Evolutionary conservation across 2,797 vertebrate species (phyloP).

Genomic region (Phrynocephalus guinanensis): DNA sequence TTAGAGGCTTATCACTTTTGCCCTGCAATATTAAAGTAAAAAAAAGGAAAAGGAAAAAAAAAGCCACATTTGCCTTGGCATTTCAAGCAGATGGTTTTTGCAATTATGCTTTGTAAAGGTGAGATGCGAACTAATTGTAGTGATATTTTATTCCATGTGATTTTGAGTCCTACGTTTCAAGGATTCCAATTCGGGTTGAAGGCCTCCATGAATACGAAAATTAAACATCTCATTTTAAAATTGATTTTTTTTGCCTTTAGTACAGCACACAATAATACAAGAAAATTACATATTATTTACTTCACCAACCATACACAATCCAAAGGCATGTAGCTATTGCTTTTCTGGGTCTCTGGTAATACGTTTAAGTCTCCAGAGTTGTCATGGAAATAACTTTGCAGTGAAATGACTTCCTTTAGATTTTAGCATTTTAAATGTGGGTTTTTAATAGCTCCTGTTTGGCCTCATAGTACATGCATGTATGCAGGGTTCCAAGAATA

Average conservation of each 20-base stretch:
- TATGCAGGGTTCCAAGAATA: neutral
- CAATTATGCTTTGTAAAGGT: neutral
- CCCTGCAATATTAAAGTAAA: neutral
- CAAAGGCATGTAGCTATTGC: neutral
- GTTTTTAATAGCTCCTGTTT: neutral
- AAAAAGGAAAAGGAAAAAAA: constrained; percentile 13
- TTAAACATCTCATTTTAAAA: neutral
- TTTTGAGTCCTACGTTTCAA: no score
- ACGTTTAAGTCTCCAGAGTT: constrained; percentile 4
- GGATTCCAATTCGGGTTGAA: no score
- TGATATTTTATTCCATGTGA: neutral
- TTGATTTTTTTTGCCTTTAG: neutral
- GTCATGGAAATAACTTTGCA: constrained; percentile 36
- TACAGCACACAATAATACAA: neutral
- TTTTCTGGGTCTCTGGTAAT: neutral
- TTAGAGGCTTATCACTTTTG: constrained; percentile 11
- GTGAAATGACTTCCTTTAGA: constrained; percentile 21
- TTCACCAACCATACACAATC: constrained; percentile 5
- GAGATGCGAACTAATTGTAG: neutral
- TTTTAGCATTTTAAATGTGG: neutral
- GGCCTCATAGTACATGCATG: neutral
- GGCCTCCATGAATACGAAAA: no score
- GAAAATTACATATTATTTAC: neutral
- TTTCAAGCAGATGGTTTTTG: neutral
- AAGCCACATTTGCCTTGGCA: neutral